phyloP scores from a whole-genome alignment of 2,113 vertebrate genomes.

The Rhinichthys klamathensis region DNA sequence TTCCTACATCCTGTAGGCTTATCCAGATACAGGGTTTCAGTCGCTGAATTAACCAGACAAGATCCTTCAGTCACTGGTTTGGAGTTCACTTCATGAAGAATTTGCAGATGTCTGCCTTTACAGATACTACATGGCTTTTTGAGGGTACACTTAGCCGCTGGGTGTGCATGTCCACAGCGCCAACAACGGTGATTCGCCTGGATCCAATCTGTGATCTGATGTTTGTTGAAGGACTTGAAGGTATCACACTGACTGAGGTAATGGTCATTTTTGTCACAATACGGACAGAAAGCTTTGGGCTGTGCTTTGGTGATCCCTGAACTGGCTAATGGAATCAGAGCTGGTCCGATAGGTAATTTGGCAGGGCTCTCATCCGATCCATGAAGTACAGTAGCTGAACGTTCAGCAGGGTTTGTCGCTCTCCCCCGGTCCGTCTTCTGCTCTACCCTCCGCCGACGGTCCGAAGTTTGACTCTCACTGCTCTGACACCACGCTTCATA shows the following conservation, averaged over 20 bases:
- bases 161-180: neutral
- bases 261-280: neutral
- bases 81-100: neutral
- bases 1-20: neutral
- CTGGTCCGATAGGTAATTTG: neutral
- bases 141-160: neutral
- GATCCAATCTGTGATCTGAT: neutral
- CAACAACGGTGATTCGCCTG: neutral
- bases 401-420: neutral
- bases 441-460: no score
- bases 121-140: neutral
- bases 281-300: neutral
- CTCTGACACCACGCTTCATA: no score
- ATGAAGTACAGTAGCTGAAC: neutral
- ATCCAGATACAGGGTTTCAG: conserved; percentile 12
- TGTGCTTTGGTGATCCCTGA: neutral
- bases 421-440: neutral
- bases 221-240: neutral
- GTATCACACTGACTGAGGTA: neutral
- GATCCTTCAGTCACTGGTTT: neutral
- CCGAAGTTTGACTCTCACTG: no score
- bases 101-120: neutral
- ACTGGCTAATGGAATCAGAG: neutral
- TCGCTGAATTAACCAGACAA: neutral
- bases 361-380: neutral